Conservation (phyloP, 2,113 vertebrate species). For the Albula glossodonta region DNA sequence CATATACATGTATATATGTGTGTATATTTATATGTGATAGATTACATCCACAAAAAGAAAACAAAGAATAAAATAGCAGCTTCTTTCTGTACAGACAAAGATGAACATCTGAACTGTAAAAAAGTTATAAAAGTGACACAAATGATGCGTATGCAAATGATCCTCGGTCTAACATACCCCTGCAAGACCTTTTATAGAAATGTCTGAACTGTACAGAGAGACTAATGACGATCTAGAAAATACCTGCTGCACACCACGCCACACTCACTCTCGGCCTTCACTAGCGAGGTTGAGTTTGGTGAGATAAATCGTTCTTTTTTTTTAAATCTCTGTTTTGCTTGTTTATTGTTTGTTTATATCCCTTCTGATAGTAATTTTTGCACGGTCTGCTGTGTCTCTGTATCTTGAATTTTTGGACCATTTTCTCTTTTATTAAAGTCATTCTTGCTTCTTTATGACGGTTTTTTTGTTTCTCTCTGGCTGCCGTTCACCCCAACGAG, state of each 20-base stretch:
- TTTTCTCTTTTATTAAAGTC: background rate
- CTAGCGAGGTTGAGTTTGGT: conserved; percentile 8
- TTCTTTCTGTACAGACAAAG: conserved; percentile 98
- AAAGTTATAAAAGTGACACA: conserved; percentile 97
- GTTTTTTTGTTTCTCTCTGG: conserved; percentile 36
- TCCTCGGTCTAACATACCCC: conserved; percentile 89
- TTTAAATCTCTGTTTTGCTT: background rate
- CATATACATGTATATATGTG: conserved; percentile 44
- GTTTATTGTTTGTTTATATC: conserved; percentile 14
- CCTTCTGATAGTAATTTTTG: background rate
- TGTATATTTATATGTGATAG: conserved; percentile 56
- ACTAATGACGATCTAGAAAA: conserved; percentile 68
- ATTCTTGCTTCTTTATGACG: conserved; percentile 1
- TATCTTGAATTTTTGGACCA: background rate
- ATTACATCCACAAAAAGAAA: conserved; percentile 87
- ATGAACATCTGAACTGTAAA: conserved; percentile 95
- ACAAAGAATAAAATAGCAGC: conserved; percentile 97
- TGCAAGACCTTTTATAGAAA: conserved; percentile 77
- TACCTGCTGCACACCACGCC: conserved; percentile 69
- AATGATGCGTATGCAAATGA: conserved; percentile 89
- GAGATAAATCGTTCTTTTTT: conserved; percentile 28
- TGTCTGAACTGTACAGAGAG: conserved; percentile 77
- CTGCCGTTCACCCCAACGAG: background rate
- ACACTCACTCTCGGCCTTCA: conserved; percentile 48
- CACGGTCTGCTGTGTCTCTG: background rate